Evolutionary conservation across 2,888 invertebrate genomes (phyloP).

Genomic region (Agonum fuliginosum): DNA sequence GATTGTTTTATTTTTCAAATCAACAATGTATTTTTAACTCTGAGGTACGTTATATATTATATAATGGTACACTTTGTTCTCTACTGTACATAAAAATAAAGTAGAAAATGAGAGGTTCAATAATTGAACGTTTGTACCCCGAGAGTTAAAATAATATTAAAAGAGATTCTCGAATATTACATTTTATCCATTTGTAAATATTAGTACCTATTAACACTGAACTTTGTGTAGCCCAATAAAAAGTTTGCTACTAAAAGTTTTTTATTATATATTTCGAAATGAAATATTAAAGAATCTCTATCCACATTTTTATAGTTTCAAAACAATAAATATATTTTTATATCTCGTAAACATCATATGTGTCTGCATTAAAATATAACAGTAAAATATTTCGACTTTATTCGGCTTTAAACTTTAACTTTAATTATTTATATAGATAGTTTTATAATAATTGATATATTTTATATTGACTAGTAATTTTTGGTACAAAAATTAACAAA

Average conservation of each 20-base stretch:
- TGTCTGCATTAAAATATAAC: background rate
- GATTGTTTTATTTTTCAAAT: constrained; percentile 7
- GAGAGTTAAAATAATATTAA: no score
- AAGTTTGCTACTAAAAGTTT: no score
- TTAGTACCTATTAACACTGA: no score
- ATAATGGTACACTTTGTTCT: no score
- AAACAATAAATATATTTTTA: constrained; percentile 12
- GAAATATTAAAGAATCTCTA: no score
- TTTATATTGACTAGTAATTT: constrained; percentile 48
- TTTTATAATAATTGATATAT: background rate
- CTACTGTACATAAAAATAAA: no score
- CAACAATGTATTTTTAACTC: background rate
- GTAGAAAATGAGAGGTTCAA: no score
- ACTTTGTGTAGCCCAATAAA: no score
- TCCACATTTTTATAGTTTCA: background rate
- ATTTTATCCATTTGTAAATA: no score
- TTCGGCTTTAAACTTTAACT: background rate
- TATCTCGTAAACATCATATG: background rate
- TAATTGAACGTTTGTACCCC: no score
- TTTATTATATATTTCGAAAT: background rate
- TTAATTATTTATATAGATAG: constrained; percentile 1
- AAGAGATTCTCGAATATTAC: no score
- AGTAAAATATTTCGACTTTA: background rate
- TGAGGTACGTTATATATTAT: no score
- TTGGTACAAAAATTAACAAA: constrained; percentile 55